Evolutionary conservation across 1,140 invertebrate genomes (phyloP), one percentile per base, ranked within the genome.

Genomic region (Phenacoccus solenopsis): DNA sequence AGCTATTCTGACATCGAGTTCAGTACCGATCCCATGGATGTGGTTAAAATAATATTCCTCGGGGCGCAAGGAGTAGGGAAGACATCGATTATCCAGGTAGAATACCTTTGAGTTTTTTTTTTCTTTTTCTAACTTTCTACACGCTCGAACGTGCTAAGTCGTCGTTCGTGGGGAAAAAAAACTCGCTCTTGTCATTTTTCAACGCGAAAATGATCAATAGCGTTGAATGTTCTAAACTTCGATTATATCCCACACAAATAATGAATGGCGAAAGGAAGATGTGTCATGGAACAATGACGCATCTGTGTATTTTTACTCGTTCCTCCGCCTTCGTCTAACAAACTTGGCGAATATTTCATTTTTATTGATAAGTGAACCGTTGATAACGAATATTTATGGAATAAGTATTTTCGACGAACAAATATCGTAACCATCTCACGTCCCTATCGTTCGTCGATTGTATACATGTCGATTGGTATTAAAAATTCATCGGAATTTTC

Each of bases 21-120:
- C 25, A 16, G 59, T 64, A 10, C 59, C 9, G 59, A 64, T 64
- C 24, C 69, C 38, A 71, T 84, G 78, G 85, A 87, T 78, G 81
- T 84, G 74, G 84, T 91, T 79, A 91, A 91, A 81, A 87, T 90
- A 69, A 86, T 90, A 74, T 83, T 91, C 73, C 81, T 91, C 72
- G 89, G 89, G 61, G 88, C 88, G 72, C 84, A 88, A 67, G 87
- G 86, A 70, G 89, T 90, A 73, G 89, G 89, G 73, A 91, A 91
- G 78, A 88, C 88, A 70, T 89, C 88, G 76, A 90, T 91, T 78
- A 86, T 91, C 77, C 86, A 89, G 84, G 89, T 89, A 78, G 79
- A 79, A 72, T 30, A 70, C 5, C 56, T 76, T 49, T 10, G 38
- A 49, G n/a, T n/a, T n/a, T n/a, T n/a, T n/a, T n/a, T n/a, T n/a